Conservation (phyloP, 2,797 vertebrate genomes). For the Alectoris magna region DNA sequence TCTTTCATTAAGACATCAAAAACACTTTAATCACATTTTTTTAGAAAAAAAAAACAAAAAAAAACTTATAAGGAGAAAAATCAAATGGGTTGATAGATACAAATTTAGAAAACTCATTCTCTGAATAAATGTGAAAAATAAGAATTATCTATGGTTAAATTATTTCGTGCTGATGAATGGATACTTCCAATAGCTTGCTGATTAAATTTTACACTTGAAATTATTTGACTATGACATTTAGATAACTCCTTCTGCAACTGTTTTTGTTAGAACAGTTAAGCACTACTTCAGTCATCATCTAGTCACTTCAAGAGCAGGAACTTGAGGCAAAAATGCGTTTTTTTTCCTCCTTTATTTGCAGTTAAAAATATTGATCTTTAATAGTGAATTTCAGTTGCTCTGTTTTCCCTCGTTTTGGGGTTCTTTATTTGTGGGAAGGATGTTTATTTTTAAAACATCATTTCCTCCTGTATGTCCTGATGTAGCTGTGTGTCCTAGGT, state of each 20-base stretch:
- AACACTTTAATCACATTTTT: neutral
- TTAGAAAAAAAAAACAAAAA: neutral
- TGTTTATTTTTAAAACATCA: neutral
- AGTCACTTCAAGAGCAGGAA: neutral
- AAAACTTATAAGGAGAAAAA: neutral
- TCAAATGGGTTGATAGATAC: neutral
- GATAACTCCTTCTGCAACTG: neutral
- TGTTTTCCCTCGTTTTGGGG: neutral
- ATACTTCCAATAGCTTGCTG: neutral
- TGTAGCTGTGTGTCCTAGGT: neutral
- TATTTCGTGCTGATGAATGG: neutral
- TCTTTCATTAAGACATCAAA: neutral
- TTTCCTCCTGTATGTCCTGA: neutral
- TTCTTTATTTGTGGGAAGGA: neutral
- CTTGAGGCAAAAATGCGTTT: neutral
- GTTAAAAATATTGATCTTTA: neutral
- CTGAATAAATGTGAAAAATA: neutral
- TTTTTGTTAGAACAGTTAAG: neutral
- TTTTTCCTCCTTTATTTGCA: neutral
- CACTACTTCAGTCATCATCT: neutral
- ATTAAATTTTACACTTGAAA: neutral
- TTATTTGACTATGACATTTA: neutral
- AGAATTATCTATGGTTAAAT: neutral
- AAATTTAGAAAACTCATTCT: neutral
- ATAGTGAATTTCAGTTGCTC: neutral